A percentile compares a stretch with the other conserved stretches of the same genome.
These are phyloP conservation scores for Aspidoscelis tigris DNA, from an alignment of 2,113 vertebrate genomes.

Conservation along the genomic window DNA sequence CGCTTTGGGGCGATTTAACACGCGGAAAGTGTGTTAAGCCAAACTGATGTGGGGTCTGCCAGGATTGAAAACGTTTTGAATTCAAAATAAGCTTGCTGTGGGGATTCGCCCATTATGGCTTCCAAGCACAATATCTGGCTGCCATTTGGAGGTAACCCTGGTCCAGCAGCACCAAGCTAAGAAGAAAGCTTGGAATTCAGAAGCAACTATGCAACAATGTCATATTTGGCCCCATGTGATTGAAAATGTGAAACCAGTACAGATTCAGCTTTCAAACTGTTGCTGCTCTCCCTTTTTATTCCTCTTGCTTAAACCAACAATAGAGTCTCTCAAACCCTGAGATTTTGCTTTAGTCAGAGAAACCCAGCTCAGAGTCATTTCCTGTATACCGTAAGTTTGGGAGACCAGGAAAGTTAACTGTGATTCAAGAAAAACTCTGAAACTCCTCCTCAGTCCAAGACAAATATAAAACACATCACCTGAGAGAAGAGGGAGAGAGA, in stretches of 20 bases:
- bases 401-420: neutral
- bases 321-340: neutral
- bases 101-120: too few species aligned
- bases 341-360: neutral
- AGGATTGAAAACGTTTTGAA: too few species aligned
- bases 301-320: neutral
- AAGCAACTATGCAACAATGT: neutral
- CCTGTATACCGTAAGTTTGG: neutral
- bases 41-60: too few species aligned
- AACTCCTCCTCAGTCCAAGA: conserved; percentile 2
- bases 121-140: too few species aligned
- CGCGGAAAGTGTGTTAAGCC: too few species aligned
- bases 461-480: conserved; percentile 24
- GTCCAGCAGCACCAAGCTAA: neutral
- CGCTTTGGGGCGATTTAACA: too few species aligned
- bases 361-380: conserved; percentile 7
- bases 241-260: neutral
- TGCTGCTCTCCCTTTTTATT: neutral
- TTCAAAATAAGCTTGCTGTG: too few species aligned
- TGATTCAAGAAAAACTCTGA: conserved; percentile 11
- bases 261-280: neutral
- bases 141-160: too few species aligned
- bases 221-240: neutral
- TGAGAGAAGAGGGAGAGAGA: neutral
- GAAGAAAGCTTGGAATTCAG: neutral